Percentiles rank a stretch among this genome's conserved stretches.
phyloP scores from a whole-genome alignment of 2,888 invertebrate genomes.

The Drosophila merina region DNA sequence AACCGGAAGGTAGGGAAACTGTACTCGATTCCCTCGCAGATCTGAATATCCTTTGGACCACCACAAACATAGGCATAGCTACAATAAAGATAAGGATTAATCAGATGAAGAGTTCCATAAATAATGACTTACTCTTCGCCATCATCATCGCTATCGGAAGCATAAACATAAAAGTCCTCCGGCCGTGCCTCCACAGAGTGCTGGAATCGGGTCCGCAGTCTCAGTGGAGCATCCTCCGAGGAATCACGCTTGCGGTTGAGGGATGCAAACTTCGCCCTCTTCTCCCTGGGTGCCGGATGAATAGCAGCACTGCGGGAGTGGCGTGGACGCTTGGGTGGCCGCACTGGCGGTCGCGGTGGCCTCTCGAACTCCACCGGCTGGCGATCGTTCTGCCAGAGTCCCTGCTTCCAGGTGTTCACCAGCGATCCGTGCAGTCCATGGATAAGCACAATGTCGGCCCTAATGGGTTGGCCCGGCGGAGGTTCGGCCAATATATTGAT shows the following conservation, averaged over 20 bases:
- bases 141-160: constrained; percentile 56
- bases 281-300: constrained; percentile 80
- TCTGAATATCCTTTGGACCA: constrained; percentile 72
- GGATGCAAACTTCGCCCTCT: constrained; percentile 74
- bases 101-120: accelerated
- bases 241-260: constrained; percentile 39
- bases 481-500: constrained; percentile 82
- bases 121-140: constrained; percentile 51
- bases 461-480: constrained; percentile 79
- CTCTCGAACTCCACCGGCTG: constrained; percentile 82
- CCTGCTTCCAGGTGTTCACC: constrained; percentile 93
- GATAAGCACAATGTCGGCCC: constrained; percentile 91
- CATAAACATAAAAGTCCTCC: constrained; percentile 25
- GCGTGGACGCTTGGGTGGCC: constrained; percentile 82
- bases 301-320: constrained; percentile 79
- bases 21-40: constrained; percentile 82
- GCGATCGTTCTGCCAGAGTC: constrained; percentile 86
- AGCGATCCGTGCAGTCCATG: constrained; percentile 89
- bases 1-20: constrained; percentile 83
- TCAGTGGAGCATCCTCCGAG: constrained; percentile 32
- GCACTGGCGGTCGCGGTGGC: constrained; percentile 82
- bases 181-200: constrained; percentile 21
- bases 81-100: accelerated
- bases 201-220: constrained; percentile 40
- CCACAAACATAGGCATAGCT: constrained; percentile 79